Evolutionary conservation across 1,140 invertebrate genomes (phyloP).

Genomic region (Wasmannia auropunctata): DNA sequence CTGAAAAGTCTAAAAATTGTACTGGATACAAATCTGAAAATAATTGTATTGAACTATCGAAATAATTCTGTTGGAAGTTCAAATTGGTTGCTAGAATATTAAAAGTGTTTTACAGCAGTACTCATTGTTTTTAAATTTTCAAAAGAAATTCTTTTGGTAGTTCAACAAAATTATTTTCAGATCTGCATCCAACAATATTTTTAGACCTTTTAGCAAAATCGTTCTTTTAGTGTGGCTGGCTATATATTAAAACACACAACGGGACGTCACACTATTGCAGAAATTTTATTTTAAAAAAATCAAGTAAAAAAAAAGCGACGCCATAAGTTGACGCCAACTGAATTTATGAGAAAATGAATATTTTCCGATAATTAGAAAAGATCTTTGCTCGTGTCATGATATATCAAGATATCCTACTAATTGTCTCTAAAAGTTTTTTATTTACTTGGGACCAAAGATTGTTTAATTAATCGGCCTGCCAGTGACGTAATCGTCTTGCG

Average conservation of each 20-base stretch:
- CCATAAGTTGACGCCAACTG: background rate
- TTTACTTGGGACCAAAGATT: conserved; percentile 45
- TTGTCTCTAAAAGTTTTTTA: background rate
- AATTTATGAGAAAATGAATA: background rate
- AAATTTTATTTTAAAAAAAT: background rate
- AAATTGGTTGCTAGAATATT: too few relatives aligned
- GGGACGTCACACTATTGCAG: background rate
- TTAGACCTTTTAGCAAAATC: too few relatives aligned
- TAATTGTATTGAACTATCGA: too few relatives aligned
- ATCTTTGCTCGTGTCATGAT: conserved; percentile 30
- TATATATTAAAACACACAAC: background rate
- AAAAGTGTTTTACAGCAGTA: too few relatives aligned
- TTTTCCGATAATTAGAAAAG: background rate
- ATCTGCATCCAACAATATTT: too few relatives aligned
- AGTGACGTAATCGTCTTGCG: background rate
- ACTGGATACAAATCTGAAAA: too few relatives aligned
- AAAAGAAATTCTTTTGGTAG: too few relatives aligned
- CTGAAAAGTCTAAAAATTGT: too few relatives aligned
- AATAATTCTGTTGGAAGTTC: too few relatives aligned
- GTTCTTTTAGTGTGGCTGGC: too few relatives aligned
- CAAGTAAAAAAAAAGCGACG: background rate
- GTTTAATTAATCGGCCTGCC: conserved; percentile 19
- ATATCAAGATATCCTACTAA: background rate
- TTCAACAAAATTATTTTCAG: too few relatives aligned
- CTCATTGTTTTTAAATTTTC: too few relatives aligned